phyloP scores from a whole-genome alignment of 1,140 invertebrate genomes.

The Holotrichia oblita region DNA sequence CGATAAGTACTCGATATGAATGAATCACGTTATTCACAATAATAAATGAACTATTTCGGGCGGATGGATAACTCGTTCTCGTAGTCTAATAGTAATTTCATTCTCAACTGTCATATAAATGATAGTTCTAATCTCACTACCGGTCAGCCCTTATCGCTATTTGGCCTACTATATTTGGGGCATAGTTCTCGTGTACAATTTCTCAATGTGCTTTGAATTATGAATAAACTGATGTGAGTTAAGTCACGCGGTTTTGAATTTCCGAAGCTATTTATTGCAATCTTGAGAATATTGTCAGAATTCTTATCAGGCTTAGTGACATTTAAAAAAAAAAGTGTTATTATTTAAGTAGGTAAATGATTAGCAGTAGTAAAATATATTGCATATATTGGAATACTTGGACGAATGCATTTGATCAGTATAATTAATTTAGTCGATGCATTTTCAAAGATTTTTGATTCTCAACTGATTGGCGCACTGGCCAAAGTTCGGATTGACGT shows the following conservation, averaged over 20 bases:
- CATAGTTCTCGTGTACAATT: conserved; percentile 15
- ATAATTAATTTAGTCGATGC: too few species aligned
- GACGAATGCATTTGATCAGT: too few species aligned
- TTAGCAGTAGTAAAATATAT: too few species aligned
- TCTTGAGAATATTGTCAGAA: too few species aligned
- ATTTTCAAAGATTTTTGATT: too few species aligned
- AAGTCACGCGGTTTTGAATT: not conserved
- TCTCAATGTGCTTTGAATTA: conserved; percentile 30
- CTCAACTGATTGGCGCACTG: too few species aligned
- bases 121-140: conserved; percentile 27
- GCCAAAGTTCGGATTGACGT: too few species aligned
- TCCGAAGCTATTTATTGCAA: too few species aligned
- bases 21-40: conserved; percentile 6
- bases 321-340: too few species aligned
- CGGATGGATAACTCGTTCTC: conserved; percentile 9
- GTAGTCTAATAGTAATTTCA: not conserved
- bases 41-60: not conserved
- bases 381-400: too few species aligned
- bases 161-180: not conserved
- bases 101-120: conserved; percentile 6
- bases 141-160: conserved; percentile 11
- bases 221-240: not conserved
- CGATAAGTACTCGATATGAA: not conserved
- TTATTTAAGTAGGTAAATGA: too few species aligned
- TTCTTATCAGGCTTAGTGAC: too few species aligned